Evolutionary conservation across 2,888 invertebrate genomes (phyloP), one percentile per base, ranked within the genome.

Genomic region (Tenodera sinensis): DNA sequence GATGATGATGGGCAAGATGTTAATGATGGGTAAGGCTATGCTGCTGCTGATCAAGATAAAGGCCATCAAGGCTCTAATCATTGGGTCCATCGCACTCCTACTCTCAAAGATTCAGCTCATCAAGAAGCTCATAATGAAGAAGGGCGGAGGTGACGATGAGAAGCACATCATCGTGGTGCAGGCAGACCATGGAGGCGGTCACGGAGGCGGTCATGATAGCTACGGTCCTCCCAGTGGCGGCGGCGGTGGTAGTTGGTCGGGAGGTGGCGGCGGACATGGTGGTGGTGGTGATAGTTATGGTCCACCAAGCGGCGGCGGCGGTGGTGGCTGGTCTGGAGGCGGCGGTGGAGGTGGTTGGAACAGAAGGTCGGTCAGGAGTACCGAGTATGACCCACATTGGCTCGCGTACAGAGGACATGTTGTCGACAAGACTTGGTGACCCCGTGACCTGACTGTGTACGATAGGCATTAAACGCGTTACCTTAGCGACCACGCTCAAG

Each of bases 11-110:
- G 94, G 95, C 84, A 90, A 90, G 34, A 94, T 95, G 93, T 95
- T 95, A 94, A 94, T 95, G 93, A 94, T 95, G 92, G 94, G 95
- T 84, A 95, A 95, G 92, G 94, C 95, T 93, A 94, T 95, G 0
- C 93, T 95, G 90, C 94, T 95, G 94, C 92, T 95, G 89, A 94
- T 95, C 2, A 95, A 95, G 93, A 94, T 95, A 92, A 94, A 91
- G 90, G 91, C 91, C 8, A 89, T 92, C 88, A 92, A 92, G 90
- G 92, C 92, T 8, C 90, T 92, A 83, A 87, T 92, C 83, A 89
- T 92, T 83, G 92, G 92, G 88, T 91, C 91, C 88, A 83, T 92
- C 12, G 92, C 92, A 1, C 89, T 92, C 54, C 87, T 91, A 42
- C 90, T 92, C 81, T 91, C 91, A 84, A 91, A 92, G 90, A 90